These are phyloP conservation scores for Enhydra lutris DNA, from an alignment of 2,113 vertebrate species.

Conservation along the genomic window DNA sequence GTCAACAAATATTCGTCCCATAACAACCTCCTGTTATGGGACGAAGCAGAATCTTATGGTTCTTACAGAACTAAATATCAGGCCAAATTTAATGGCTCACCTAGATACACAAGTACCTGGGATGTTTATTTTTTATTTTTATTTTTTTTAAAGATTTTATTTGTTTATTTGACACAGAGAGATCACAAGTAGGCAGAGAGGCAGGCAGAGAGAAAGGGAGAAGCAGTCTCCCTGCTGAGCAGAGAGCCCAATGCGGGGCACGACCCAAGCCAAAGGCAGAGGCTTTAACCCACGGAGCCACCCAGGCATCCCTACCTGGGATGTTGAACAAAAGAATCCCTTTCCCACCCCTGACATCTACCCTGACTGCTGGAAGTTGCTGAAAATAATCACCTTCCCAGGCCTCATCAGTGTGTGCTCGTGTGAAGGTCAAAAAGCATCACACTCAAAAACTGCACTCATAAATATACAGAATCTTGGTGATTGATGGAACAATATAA, in stretches of 20 bases:
- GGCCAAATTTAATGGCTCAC: neutral
- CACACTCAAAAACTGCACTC: conserved; percentile 68
- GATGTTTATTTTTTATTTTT: neutral
- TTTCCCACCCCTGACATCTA: neutral
- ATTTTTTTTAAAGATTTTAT: too few species aligned
- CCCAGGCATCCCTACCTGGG: neutral
- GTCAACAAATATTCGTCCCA: neutral
- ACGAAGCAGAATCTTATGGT: neutral
- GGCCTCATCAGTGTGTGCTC: conserved; percentile 50
- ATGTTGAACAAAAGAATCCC: conserved; percentile 34
- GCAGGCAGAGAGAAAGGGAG: too few species aligned
- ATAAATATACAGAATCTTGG: conserved; percentile 70
- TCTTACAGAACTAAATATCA: neutral
- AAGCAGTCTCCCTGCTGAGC: too few species aligned
- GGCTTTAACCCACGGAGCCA: too few species aligned
- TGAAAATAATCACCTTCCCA: conserved; percentile 63
- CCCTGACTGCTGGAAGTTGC: neutral
- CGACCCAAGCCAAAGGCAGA: too few species aligned
- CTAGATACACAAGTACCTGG: neutral
- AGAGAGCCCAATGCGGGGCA: too few species aligned
- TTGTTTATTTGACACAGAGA: too few species aligned
- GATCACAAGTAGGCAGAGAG: too few species aligned
- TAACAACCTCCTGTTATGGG: neutral
- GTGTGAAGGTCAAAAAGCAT: conserved; percentile 77
- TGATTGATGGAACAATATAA: conserved; percentile 68